These are phyloP conservation scores for Gasterosteus nipponicus DNA, from an alignment of 2,113 vertebrate species.

Conservation along the genomic window DNA sequence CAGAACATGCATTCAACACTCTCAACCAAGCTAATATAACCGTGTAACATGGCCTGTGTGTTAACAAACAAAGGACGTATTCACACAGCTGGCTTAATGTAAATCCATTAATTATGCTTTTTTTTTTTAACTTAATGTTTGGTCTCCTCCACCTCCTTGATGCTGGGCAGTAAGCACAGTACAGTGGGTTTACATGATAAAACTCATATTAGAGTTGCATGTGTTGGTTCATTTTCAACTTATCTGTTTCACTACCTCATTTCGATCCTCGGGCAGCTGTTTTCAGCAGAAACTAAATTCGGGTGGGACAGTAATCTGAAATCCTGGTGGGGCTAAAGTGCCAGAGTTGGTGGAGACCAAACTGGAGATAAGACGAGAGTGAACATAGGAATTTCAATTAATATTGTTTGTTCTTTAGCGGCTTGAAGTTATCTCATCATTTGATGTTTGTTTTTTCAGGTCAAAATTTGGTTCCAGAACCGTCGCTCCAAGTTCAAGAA, in stretches of 20 bases:
- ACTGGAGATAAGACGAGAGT: neutral
- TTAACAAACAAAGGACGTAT: neutral
- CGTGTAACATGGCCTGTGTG: neutral
- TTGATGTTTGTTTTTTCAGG: constrained; percentile 71
- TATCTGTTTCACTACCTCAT: too few species aligned
- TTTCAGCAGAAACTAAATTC: neutral
- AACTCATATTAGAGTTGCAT: too few species aligned
- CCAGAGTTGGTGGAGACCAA: neutral
- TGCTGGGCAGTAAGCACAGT: neutral
- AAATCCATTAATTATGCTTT: neutral
- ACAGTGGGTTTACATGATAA: neutral
- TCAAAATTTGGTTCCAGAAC: constrained; percentile 98
- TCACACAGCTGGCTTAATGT: neutral
- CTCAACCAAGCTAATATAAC: neutral
- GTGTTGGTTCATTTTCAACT: neutral
- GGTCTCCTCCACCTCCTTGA: constrained; percentile 4
- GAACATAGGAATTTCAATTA: neutral
- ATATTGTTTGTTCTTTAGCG: neutral
- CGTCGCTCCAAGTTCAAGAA: constrained; percentile 97
- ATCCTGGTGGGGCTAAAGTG: neutral
- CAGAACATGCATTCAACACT: neutral
- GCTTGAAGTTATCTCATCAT: neutral
- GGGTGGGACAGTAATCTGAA: too few species aligned
- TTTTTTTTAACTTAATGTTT: neutral
- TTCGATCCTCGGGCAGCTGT: neutral